Conservation (phyloP, 2,888 invertebrate species). For the Mycalesis mineus region DNA sequence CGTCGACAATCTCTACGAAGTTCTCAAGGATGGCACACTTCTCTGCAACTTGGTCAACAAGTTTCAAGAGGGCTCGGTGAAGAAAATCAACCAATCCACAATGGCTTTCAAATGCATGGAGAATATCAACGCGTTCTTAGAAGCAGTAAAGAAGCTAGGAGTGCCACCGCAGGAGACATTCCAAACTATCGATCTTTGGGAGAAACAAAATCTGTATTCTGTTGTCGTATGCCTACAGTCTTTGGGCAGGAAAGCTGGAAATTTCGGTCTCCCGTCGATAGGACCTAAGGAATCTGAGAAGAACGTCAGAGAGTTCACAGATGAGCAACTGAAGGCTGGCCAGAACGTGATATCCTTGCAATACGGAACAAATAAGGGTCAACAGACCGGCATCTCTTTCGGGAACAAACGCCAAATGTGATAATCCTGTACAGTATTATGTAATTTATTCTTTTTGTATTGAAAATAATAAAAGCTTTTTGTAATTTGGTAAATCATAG, state of each 20-base stretch:
- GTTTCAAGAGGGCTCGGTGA: conserved; percentile 90
- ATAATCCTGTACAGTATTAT: conserved; percentile 47
- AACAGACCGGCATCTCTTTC: conserved; percentile 96
- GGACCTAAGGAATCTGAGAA: conserved; percentile 98
- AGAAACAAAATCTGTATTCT: conserved; percentile 96
- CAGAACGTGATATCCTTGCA: conserved; percentile 96
- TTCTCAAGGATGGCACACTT: conserved; percentile 92
- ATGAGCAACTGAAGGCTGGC: conserved; percentile 95
- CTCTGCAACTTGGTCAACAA: conserved; percentile 93
- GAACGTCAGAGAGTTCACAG: conserved; percentile 94
- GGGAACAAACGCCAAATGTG: conserved; percentile 98
- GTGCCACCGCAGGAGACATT: conserved; percentile 96
- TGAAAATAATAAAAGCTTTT: conserved; percentile 49
- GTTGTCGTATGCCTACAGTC: conserved; percentile 97
- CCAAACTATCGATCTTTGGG: conserved; percentile 99
- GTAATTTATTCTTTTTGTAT: conserved; percentile 35
- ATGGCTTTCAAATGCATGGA: conserved; percentile 99
- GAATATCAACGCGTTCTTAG: conserved; percentile 96
- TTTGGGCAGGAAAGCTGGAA: conserved; percentile 93
- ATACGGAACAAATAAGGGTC: conserved; percentile 98
- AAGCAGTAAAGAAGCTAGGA: conserved; percentile 89
- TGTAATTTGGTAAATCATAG: conserved; percentile 41
- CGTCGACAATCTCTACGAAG: conserved; percentile 93
- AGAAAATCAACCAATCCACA: conserved; percentile 92
- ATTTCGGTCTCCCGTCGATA: conserved; percentile 90